These are phyloP conservation scores for Arvicanthis niloticus DNA, from an alignment of 2,113 vertebrate species.

Conservation along the genomic window DNA sequence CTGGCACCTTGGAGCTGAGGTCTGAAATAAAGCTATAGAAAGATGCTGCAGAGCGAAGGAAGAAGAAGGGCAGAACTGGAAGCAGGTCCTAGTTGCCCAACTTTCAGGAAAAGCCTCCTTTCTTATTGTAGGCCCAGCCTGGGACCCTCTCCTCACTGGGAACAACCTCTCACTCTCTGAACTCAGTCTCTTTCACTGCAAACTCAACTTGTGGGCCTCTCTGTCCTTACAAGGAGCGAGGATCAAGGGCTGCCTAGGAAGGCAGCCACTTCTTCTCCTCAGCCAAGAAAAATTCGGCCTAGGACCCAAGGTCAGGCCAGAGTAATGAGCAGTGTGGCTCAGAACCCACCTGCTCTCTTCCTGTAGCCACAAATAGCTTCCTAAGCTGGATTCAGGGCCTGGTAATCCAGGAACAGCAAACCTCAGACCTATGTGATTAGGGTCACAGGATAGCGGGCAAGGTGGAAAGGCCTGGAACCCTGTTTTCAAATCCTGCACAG, in stretches of 20 bases:
- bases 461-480: neutral
- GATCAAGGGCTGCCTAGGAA: neutral
- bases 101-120: neutral
- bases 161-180: neutral
- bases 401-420: constrained; percentile 72
- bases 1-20: neutral
- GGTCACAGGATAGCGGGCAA: constrained; percentile 59
- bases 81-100: neutral
- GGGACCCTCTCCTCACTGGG: neutral
- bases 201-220: neutral
- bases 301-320: constrained; percentile 16
- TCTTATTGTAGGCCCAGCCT: neutral
- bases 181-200: neutral
- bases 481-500: constrained; percentile 43
- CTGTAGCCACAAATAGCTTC: constrained; percentile 72
- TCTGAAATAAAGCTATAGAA: neutral
- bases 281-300: neutral
- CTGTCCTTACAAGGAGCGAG: neutral
- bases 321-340: constrained; percentile 36
- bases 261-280: neutral
- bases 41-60: neutral
- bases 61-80: neutral
- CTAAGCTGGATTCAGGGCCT: constrained; percentile 71
- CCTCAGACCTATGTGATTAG: constrained; percentile 66
- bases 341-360: constrained; percentile 38